Base-by-base conservation (phyloP, 2,888 invertebrate species). In the Limenitis camilla region DNA sequence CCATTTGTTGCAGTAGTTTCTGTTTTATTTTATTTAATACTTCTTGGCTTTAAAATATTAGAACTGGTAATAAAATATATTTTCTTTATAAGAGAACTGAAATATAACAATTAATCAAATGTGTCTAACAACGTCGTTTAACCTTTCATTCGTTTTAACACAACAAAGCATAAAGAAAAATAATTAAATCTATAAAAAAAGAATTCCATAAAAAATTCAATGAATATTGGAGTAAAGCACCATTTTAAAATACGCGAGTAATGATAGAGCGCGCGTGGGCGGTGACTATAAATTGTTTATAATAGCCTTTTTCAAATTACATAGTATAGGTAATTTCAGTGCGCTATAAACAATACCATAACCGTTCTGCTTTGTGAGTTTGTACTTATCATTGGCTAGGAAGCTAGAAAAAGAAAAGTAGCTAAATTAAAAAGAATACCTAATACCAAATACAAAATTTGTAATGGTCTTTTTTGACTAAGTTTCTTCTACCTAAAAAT, bases 211-310 rank as follows among this genome's bases (percentile, higher is more conserved):
- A 19, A 9, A 27, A 11, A 41, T 41, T 41, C 11, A 41, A 7
- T 10, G 7, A 32, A 6, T 11, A 32, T 32, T 11, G 7, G 7
- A 42, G 32, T 27, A 33, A 5, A 33, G 19, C 33, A 19, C 33
- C 9, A 43, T 43, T 43, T 43, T 43, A 43, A 43, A 43, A 33
- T 19, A n/a, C n/a, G 40, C 27, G 5, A 36, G 29, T 70, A 74
- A 72, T 73, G 67, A 71, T 62, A 65, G 65, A 55, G 48, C 60
- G 61, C 10, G 38, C 28, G 31, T 40, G 19, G 61, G 60, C 56
- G 61, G 56, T 38, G 36, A 60, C 65, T 67, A 66, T 71, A 71
- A 76, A 74, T 73, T 62, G 65, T 71, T 68, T 66, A 69, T 66
- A 65, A 63, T 64, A 41, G 61, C 61, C 56, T 68, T 65, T 64